Base-by-base conservation (phyloP, 2,113 vertebrate genomes). In the Microtus montanus region DNA sequence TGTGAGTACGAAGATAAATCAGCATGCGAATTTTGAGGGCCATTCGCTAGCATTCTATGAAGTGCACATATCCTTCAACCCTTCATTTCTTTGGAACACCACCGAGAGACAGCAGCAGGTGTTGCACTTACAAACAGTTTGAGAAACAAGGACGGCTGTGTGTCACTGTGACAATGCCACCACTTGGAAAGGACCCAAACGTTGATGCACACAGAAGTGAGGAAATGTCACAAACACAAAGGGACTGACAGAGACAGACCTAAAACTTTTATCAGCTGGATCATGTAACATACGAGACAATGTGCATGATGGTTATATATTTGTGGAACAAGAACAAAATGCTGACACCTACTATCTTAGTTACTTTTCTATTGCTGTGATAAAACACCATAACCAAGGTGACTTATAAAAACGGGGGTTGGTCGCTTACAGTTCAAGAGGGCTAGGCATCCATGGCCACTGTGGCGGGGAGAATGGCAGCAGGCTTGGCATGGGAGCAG, bases 31-130 rank as follows among this genome's bases (percentile, higher is more conserved):
- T 75, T 80, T 75, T n/a, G 63, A 93, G 75, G 88, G 49, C 92
- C 80, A 61, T 80, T 95, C 73, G 38, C 73, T 78, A 89, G 20
- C 2, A 77, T 54, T 88, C 66, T 58, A 73, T 94, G 41, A 80
- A 89, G 44, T 28, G n/a, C 44, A 64, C 49, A 68, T 47, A 52
- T n/a, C 38, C 89, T 89, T 74, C 87, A 82, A 78, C 38, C 86
- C 93, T 66, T 30, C n/a, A 54, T 90, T 90, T 83, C 73, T 86
- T 90, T 68, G 66, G 47, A 73, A 63, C 8, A 78, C 52, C 78
- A n/a, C 44, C 75, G 83, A 89, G 86, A 88, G 82, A 90, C 0
- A 54, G 86, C 14, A 35, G 83, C 86, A 95, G 94, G 90, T 87
- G 74, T 8, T 54, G 54, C 35, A 58, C 84, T 83, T 24, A 38